A percentile compares a stretch with the other conserved stretches of the same genome.
Conservation (phyloP, 2,113 vertebrate genomes). For the Toxotes chatareus region DNA sequence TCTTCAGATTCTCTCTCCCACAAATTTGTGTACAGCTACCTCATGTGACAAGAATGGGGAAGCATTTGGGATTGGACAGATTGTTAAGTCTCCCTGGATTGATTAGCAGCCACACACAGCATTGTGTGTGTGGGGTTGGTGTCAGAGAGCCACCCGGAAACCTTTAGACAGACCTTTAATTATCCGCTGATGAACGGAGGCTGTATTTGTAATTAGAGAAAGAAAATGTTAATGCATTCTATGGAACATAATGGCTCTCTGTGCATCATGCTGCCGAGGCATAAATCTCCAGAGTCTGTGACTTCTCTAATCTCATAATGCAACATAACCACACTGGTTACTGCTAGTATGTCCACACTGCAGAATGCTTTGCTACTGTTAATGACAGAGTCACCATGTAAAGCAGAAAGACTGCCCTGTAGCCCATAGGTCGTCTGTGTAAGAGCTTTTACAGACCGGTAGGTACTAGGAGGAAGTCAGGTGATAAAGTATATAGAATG, state of each 20-base stretch:
- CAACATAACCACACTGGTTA: constrained; percentile 13
- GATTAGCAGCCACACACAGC: not conserved
- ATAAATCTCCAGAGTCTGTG: constrained; percentile 34
- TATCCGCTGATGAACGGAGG: constrained; percentile 55
- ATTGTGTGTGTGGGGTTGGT: constrained; percentile 8
- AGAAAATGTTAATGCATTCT: constrained; percentile 77
- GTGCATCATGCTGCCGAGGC: constrained; percentile 13
- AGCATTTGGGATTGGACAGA: constrained; percentile 36
- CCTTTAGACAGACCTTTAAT: constrained; percentile 65
- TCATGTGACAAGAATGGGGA: not conserved
- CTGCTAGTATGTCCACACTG: not conserved
- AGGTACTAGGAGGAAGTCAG: too few species aligned
- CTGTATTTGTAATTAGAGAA: constrained; percentile 66
- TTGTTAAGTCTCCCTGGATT: not conserved
- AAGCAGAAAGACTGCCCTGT: too few species aligned
- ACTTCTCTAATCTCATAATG: constrained; percentile 11
- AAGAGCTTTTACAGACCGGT: too few species aligned
- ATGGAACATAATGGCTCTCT: constrained; percentile 57
- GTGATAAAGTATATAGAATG: too few species aligned
- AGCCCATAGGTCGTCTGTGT: too few species aligned
- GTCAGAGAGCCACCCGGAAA: constrained; percentile 47
- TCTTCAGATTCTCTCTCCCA: too few species aligned
- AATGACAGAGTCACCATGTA: not conserved
- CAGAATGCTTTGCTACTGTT: constrained; percentile 5
- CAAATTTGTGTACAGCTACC: not conserved